Percentiles rank a stretch among this genome's conserved stretches.
Conservation (phyloP, 2,113 vertebrate species). For the Hydrochoerus hydrochaeris region DNA sequence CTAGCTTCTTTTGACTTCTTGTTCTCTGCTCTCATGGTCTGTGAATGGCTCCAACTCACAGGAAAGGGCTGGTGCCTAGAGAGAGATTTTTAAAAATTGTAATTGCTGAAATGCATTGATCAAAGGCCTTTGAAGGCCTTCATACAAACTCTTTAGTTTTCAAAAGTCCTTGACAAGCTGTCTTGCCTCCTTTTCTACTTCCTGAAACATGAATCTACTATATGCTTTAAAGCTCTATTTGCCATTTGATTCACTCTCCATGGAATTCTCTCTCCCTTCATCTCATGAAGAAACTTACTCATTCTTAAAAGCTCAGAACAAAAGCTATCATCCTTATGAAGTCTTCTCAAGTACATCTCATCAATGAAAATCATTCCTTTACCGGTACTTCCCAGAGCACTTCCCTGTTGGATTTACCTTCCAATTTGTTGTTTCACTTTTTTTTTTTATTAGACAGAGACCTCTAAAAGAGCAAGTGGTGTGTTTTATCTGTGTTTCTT, state of each 20-base stretch:
- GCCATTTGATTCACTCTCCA: background rate
- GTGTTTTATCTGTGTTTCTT: background rate
- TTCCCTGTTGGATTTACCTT: background rate
- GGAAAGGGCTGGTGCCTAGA: too few relatives aligned
- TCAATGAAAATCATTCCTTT: background rate
- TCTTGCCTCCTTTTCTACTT: background rate
- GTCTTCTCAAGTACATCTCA: background rate
- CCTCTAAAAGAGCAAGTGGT: background rate
- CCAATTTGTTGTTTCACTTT: background rate
- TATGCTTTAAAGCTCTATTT: background rate
- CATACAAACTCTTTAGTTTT: background rate
- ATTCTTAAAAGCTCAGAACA: conserved; percentile 3
- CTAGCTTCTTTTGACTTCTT: too few relatives aligned
- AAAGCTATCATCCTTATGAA: background rate
- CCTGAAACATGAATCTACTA: background rate
- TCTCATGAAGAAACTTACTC: background rate
- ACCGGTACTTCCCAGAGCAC: background rate
- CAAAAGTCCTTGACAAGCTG: background rate
- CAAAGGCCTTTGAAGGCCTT: background rate
- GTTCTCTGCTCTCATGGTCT: too few relatives aligned
- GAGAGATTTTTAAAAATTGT: background rate
- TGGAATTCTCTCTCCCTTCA: background rate
- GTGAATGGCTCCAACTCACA: too few relatives aligned
- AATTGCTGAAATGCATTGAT: conserved; percentile 6
- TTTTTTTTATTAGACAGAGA: background rate